Percentiles rank a stretch among this genome's conserved stretches.
phyloP scores from a whole-genome alignment of 2,888 invertebrate genomes.

The Leucozona laternaria region DNA sequence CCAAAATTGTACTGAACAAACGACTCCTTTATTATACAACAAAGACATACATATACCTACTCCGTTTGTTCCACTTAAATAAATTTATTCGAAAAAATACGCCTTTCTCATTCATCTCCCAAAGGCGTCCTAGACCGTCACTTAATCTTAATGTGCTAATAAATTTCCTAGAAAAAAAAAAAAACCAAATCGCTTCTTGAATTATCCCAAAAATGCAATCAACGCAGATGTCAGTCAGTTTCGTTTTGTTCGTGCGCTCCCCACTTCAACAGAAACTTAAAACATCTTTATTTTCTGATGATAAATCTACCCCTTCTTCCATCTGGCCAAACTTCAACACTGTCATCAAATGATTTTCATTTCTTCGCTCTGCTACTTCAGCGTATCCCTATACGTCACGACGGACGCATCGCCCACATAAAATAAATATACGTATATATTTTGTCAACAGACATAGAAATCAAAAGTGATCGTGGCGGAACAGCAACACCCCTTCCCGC shows the following conservation, averaged over 20 bases:
- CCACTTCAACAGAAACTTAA: conserved; percentile 43
- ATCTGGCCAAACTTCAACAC: conserved; percentile 35
- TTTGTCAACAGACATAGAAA: conserved; percentile 62
- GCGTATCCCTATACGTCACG: conserved; percentile 1
- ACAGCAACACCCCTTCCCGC: conserved; percentile 16
- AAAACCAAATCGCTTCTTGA: conserved; percentile 62
- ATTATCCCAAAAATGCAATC: conserved; percentile 73
- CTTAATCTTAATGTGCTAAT: conserved; percentile 76
- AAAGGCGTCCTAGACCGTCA: conserved; percentile 60
- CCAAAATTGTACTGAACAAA: neutral
- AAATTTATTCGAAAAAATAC: neutral
- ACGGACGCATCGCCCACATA: conserved; percentile 44
- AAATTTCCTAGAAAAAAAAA: conserved; percentile 56
- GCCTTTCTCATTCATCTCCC: conserved; percentile 31
- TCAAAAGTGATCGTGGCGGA: conserved; percentile 45
- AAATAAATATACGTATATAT: conserved; percentile 52
- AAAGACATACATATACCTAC: too few species aligned
- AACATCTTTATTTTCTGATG: conserved; percentile 50
- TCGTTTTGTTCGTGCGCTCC: neutral
- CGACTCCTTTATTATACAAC: neutral
- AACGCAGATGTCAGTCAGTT: conserved; percentile 73
- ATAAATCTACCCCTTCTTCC: conserved; percentile 66
- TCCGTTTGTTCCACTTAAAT: neutral
- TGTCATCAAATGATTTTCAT: conserved; percentile 60
- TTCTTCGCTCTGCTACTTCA: conserved; percentile 6